Conservation (phyloP, 1,140 invertebrate genomes). For the Marisa cornuarietis region DNA sequence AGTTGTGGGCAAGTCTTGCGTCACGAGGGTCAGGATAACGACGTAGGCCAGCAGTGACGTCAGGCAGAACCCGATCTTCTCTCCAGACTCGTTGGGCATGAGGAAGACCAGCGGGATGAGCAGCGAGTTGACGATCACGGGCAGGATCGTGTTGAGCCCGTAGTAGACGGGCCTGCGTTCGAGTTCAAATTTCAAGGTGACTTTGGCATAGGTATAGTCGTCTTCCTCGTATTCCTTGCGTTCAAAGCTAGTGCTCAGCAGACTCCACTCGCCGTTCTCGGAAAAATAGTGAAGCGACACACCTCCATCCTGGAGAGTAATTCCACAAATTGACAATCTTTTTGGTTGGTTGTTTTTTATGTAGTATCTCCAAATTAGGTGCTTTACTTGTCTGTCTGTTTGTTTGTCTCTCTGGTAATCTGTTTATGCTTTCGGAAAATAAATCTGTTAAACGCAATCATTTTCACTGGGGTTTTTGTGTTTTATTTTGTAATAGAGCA, state of each 20-base stretch:
- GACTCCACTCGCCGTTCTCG: constrained; percentile 35
- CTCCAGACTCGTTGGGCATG: constrained; percentile 42
- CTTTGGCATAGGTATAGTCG: constrained; percentile 25
- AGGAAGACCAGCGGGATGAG: constrained; percentile 38
- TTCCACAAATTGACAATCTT: background rate
- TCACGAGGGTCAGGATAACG: constrained; percentile 42
- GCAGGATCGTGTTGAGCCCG: constrained; percentile 38
- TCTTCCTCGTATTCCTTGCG: constrained; percentile 9
- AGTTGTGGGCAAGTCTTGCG: constrained; percentile 39
- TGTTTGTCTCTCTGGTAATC: no score
- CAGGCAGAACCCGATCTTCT: constrained; percentile 42
- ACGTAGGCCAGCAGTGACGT: constrained; percentile 40
- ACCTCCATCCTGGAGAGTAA: background rate
- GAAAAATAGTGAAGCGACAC: constrained; percentile 11
- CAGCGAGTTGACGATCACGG: constrained; percentile 34
- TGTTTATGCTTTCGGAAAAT: no score
- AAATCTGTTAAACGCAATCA: no score
- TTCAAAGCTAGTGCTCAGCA: constrained; percentile 8
- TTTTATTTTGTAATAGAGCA: no score
- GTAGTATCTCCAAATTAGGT: no score
- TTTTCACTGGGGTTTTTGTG: no score
- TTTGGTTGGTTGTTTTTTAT: background rate
- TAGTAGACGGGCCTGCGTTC: constrained; percentile 31
- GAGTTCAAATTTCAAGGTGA: constrained; percentile 35
- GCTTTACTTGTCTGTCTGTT: no score